phyloP scores from a whole-genome alignment of 1,140 invertebrate species.

The Drosophila saltans region DNA sequence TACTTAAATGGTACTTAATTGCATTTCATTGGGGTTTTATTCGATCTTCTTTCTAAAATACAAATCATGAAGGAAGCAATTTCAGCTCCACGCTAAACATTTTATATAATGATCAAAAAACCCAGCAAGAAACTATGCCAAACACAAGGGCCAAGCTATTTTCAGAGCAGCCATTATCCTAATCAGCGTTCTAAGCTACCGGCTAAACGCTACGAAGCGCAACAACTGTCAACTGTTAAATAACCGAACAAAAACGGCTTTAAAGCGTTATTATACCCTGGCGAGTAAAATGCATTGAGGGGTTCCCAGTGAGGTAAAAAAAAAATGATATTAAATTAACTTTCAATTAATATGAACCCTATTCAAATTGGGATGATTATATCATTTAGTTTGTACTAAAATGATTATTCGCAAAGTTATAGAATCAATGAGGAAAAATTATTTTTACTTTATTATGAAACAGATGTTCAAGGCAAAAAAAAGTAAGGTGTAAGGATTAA shows the following conservation, averaged over 20 bases:
- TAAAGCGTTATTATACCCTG: not conserved
- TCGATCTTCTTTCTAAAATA: constrained; percentile 3
- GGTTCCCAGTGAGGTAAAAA: not conserved
- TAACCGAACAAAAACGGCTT: not conserved
- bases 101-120: not conserved
- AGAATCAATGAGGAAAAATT: not conserved
- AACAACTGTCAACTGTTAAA: not conserved
- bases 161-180: not conserved
- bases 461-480: not conserved
- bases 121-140: not conserved
- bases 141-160: not conserved
- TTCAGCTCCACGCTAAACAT: not conserved
- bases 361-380: too few species aligned
- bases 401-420: not conserved
- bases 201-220: not conserved
- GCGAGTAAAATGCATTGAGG: not conserved
- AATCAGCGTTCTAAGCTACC: not conserved
- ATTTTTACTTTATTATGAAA: not conserved
- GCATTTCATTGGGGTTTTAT: not conserved
- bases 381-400: too few species aligned
- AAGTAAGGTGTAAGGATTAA: not conserved
- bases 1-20: constrained; percentile 17
- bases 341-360: too few species aligned
- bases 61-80: not conserved
- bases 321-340: too few species aligned